Evolutionary conservation across 2,797 vertebrate species (phyloP).

Genomic region (Chiloscyllium punctatum): DNA sequence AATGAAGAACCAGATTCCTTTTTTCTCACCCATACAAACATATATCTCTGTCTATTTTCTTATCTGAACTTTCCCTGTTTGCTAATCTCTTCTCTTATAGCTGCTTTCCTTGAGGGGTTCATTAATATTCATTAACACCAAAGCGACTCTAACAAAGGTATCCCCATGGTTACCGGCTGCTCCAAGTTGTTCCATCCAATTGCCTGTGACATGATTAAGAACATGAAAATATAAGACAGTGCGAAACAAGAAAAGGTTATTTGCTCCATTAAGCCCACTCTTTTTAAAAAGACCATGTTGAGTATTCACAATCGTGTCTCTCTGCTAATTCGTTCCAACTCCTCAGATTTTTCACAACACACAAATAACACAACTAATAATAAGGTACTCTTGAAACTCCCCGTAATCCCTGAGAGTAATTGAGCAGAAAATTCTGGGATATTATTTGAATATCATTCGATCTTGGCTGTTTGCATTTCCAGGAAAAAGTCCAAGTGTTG

Average conservation of each 20-base stretch:
- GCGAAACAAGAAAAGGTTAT: background rate
- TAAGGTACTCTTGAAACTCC: background rate
- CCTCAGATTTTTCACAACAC: background rate
- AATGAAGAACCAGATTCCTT: background rate
- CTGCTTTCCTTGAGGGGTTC: background rate
- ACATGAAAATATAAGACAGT: background rate
- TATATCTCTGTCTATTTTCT: background rate
- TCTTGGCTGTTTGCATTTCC: background rate
- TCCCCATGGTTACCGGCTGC: background rate
- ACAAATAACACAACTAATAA: background rate
- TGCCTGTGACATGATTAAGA: background rate
- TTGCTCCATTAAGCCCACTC: background rate
- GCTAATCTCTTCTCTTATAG: background rate
- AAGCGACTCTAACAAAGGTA: background rate
- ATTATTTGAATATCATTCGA: background rate
- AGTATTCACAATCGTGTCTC: background rate
- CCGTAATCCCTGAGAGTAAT: background rate
- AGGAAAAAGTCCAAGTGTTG: background rate
- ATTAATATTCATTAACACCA: constrained; percentile 4
- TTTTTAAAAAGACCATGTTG: background rate
- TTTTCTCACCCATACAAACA: background rate
- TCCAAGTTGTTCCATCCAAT: background rate
- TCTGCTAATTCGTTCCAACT: background rate
- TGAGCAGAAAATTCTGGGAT: background rate
- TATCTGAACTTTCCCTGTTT: background rate